These are phyloP conservation scores for Cynodonichthys magdalenae DNA, from an alignment of 2,797 vertebrate genomes.

Conservation along the genomic window DNA sequence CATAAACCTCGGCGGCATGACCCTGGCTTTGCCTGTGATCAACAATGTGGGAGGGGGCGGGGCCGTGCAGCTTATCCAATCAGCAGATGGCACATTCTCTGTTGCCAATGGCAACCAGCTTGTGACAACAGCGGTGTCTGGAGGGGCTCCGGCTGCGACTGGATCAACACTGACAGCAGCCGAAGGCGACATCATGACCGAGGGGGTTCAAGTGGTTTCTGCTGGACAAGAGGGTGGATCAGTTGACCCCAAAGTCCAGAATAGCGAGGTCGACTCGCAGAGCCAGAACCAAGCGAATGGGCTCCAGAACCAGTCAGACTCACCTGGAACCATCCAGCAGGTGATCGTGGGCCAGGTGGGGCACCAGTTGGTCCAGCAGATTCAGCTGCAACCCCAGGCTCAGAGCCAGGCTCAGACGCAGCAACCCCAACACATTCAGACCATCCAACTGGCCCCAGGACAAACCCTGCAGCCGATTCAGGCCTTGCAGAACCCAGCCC, in stretches of 20 bases:
- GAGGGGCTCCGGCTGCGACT: slow-evolving; percentile 81
- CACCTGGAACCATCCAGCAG: slow-evolving; percentile 90
- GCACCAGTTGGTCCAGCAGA: slow-evolving; percentile 94
- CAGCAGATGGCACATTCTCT: slow-evolving; percentile 88
- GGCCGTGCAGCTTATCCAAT: slow-evolving; percentile 89
- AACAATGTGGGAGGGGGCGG: slow-evolving; percentile 89
- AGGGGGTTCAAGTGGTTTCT: slow-evolving; percentile 84
- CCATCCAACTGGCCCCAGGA: slow-evolving; percentile 91
- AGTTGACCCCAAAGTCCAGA: slow-evolving; percentile 83
- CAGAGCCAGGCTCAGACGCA: slow-evolving; percentile 87
- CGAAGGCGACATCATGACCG: slow-evolving; percentile 84
- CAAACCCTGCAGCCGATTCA: slow-evolving; percentile 95
- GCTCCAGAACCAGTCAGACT: slow-evolving; percentile 86
- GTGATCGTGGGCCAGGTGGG: slow-evolving; percentile 92
- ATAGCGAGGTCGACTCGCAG: slow-evolving; percentile 79
- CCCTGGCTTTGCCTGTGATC: slow-evolving; percentile 94
- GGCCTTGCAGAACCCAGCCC: slow-evolving; percentile 92
- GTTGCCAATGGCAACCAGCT: slow-evolving; percentile 93
- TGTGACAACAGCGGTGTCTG: slow-evolving; percentile 86
- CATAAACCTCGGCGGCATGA: slow-evolving; percentile 97
- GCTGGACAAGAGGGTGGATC: slow-evolving; percentile 59
- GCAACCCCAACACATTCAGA: slow-evolving; percentile 82
- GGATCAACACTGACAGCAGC: slow-evolving; percentile 77
- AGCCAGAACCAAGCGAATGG: slow-evolving; percentile 90
- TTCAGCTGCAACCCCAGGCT: slow-evolving; percentile 91